phyloP scores from a whole-genome alignment of 1,140 invertebrate genomes.

The Drosophila azteca region DNA sequence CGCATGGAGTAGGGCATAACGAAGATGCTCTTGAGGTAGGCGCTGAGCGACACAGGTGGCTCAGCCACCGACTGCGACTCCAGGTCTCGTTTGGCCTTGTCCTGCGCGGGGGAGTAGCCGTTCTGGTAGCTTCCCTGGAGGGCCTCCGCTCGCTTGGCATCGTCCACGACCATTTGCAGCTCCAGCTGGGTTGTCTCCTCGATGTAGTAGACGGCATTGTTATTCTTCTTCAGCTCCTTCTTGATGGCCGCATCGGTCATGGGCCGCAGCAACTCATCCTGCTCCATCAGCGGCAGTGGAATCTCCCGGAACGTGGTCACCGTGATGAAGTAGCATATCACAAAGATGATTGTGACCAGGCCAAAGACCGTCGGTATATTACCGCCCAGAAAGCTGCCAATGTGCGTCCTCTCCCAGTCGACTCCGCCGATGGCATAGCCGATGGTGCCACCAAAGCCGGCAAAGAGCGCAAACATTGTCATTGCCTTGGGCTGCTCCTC shows the following conservation, averaged over 20 bases:
- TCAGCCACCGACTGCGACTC: slow-evolving; percentile 63
- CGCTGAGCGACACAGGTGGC: slow-evolving; percentile 81
- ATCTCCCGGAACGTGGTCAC: slow-evolving; percentile 90
- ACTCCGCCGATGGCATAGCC: slow-evolving; percentile 92
- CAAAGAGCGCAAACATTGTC: slow-evolving; percentile 93
- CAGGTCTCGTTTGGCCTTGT: slow-evolving; percentile 28
- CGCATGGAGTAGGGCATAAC: slow-evolving; percentile 90
- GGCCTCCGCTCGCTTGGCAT: slow-evolving; percentile 37
- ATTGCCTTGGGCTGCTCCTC: slow-evolving; percentile 92
- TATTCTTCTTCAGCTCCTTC: slow-evolving; percentile 83
- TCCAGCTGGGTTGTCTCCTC: slow-evolving; percentile 67
- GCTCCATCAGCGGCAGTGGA: slow-evolving; percentile 85
- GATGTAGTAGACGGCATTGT: slow-evolving; percentile 74
- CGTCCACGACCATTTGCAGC: slow-evolving; percentile 43
- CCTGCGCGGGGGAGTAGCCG: slow-evolving; percentile 32
- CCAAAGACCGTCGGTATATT: slow-evolving; percentile 91
- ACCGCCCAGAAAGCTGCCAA: slow-evolving; percentile 88
- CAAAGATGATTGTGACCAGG: slow-evolving; percentile 89
- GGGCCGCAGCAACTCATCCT: slow-evolving; percentile 73
- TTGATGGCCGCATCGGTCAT: slow-evolving; percentile 79
- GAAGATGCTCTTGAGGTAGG: slow-evolving; percentile 91
- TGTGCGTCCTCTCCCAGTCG: slow-evolving; percentile 89
- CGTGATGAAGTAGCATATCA: slow-evolving; percentile 87
- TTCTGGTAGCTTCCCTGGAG: slow-evolving; percentile 69
- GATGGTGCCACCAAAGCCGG: slow-evolving; percentile 91